phyloP scores from a whole-genome alignment of 2,797 vertebrate genomes.

The Myotis pilosus region DNA sequence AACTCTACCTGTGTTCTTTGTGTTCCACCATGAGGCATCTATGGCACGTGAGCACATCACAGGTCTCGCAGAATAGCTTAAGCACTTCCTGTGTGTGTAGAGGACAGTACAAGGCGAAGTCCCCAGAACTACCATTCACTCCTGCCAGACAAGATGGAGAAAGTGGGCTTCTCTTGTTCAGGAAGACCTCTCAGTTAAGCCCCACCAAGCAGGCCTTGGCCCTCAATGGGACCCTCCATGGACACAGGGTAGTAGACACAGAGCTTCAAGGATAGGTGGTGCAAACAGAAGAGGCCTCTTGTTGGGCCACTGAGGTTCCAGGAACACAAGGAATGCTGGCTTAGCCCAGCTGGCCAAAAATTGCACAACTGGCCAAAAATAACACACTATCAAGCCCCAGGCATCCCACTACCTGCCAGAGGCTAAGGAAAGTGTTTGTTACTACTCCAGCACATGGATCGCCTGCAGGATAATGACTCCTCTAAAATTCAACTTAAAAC shows the following conservation, averaged over 20 bases:
- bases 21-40: conserved; percentile 86
- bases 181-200: background rate
- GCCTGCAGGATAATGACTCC: background rate
- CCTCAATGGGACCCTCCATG: background rate
- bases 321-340: background rate
- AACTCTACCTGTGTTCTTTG: conserved; percentile 85
- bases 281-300: background rate
- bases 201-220: background rate
- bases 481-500: background rate
- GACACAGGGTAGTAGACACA: background rate
- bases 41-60: conserved; percentile 82
- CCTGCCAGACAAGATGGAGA: conserved; percentile 74
- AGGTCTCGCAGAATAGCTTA: conserved; percentile 86
- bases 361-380: background rate
- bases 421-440: background rate
- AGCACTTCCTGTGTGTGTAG: conserved; percentile 83
- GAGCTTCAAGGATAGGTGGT: background rate
- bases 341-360: background rate
- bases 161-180: background rate
- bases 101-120: conserved; percentile 79
- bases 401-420: background rate
- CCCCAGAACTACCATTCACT: conserved; percentile 67
- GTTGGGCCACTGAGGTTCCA: background rate
- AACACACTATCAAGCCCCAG: background rate
- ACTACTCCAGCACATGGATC: background rate